Conservation (phyloP, 2,797 vertebrate genomes). For the Myioborus melanocephalus region DNA sequence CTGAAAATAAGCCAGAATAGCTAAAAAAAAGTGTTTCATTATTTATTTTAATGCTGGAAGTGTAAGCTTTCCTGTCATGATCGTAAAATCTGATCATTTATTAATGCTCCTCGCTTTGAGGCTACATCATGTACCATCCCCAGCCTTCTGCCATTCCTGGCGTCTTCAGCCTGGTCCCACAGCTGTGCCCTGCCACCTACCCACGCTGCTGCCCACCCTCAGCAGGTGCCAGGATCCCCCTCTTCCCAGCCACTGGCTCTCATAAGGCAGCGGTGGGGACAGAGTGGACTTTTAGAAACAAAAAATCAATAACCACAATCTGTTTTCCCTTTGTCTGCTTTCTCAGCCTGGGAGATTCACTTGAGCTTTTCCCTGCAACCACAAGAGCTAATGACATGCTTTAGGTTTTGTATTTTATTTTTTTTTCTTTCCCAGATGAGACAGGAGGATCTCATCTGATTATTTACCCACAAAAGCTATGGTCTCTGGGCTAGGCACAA, state of each 20-base stretch:
- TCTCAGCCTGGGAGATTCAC: not conserved
- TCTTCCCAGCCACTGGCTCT: not conserved
- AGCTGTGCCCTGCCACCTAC: not conserved
- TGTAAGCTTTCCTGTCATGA: conserved; percentile 72
- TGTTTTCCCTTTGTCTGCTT: conserved; percentile 23
- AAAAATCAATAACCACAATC: not conserved
- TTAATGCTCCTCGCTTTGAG: conserved; percentile 62
- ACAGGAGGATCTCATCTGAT: not conserved
- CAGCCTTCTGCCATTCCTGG: conserved; percentile 1
- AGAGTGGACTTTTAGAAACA: not conserved
- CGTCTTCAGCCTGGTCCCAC: not conserved
- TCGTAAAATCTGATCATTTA: conserved; percentile 73
- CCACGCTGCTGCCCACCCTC: rapidly evolving
- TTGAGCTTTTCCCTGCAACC: not conserved
- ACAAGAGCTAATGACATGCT: not conserved
- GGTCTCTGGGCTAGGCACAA: not conserved
- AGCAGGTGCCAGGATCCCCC: not conserved
- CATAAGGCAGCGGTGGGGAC: rapidly evolving
- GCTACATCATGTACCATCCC: not conserved
- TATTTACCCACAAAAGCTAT: not conserved
- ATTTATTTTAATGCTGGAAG: conserved; percentile 75
- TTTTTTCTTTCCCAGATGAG: not conserved
- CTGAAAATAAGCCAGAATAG: conserved; percentile 66
- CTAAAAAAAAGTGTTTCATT: conserved; percentile 55
- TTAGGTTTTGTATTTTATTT: not conserved